phyloP scores from a whole-genome alignment of 2,888 invertebrate genomes.

The Apamea epomidion region DNA sequence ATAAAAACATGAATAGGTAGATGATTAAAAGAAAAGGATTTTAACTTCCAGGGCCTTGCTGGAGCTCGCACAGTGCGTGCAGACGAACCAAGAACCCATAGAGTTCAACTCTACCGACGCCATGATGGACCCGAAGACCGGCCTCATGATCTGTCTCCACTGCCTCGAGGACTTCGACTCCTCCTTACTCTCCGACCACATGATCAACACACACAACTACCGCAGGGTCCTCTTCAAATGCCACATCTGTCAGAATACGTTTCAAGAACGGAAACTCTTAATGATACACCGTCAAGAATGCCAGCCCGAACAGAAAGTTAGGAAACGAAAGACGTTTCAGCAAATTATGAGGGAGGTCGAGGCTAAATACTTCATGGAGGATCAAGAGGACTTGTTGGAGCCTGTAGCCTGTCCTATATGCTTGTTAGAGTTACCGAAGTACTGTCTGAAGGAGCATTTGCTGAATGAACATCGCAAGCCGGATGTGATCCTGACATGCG shows the following conservation, averaged over 20 bases:
- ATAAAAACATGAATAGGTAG: neutral
- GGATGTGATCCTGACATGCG: slow-evolving; percentile 65
- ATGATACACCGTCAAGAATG: slow-evolving; percentile 66
- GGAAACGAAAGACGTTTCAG: slow-evolving; percentile 68
- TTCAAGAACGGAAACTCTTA: slow-evolving; percentile 64
- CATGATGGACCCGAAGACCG: slow-evolving; percentile 68
- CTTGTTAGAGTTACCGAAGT: slow-evolving; percentile 67
- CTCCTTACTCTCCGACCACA: slow-evolving; percentile 67
- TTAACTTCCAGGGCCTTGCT: slow-evolving; percentile 68
- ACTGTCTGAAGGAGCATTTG: slow-evolving; percentile 70
- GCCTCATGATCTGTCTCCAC: slow-evolving; percentile 71
- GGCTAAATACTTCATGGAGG: slow-evolving; percentile 55
- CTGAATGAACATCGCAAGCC: slow-evolving; percentile 68
- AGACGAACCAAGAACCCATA: slow-evolving; percentile 70
- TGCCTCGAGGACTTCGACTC: slow-evolving; percentile 71
- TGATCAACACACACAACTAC: slow-evolving; percentile 71
- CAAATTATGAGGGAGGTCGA: slow-evolving; percentile 68
- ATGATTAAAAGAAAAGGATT: slow-evolving; percentile 18
- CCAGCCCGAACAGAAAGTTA: slow-evolving; percentile 61
- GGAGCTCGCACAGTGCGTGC: slow-evolving; percentile 71
- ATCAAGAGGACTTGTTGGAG: slow-evolving; percentile 58
- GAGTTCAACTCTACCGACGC: slow-evolving; percentile 72
- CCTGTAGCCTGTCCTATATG: slow-evolving; percentile 68
- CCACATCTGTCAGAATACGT: slow-evolving; percentile 66
- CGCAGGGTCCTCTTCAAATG: slow-evolving; percentile 69